Evolutionary conservation across 2,113 vertebrate genomes (phyloP).

Genomic region (Panthera leo): DNA sequence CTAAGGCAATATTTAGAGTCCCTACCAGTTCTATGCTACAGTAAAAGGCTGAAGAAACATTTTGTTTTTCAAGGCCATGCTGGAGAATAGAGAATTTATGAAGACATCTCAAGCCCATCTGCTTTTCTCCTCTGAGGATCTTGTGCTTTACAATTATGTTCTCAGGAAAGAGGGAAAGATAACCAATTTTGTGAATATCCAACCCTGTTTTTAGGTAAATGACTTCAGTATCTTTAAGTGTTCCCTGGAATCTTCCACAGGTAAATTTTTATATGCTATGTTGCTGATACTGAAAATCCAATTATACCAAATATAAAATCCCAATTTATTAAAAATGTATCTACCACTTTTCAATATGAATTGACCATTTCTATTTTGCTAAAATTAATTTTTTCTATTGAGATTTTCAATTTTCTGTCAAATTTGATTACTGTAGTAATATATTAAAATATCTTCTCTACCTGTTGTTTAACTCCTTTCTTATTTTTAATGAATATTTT

Average conservation of each 20-base stretch:
- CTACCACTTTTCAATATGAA: neutral
- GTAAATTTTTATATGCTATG: neutral
- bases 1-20: neutral
- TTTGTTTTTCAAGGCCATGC: neutral
- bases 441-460: neutral
- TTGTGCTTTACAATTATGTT: neutral
- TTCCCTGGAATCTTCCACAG: neutral
- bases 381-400: neutral
- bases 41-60: neutral
- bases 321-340: neutral
- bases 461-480: neutral
- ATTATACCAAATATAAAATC: neutral
- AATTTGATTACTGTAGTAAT: neutral
- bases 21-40: neutral
- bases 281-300: neutral
- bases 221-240: neutral
- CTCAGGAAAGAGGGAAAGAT: neutral
- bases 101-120: neutral
- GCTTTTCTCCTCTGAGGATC: neutral
- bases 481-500: neutral
- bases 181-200: neutral
- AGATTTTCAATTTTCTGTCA: neutral
- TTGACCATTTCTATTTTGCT: neutral
- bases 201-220: neutral
- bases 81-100: neutral